phyloP scores from a whole-genome alignment of 2,113 vertebrate species.

The Centrocercus urophasianus region DNA sequence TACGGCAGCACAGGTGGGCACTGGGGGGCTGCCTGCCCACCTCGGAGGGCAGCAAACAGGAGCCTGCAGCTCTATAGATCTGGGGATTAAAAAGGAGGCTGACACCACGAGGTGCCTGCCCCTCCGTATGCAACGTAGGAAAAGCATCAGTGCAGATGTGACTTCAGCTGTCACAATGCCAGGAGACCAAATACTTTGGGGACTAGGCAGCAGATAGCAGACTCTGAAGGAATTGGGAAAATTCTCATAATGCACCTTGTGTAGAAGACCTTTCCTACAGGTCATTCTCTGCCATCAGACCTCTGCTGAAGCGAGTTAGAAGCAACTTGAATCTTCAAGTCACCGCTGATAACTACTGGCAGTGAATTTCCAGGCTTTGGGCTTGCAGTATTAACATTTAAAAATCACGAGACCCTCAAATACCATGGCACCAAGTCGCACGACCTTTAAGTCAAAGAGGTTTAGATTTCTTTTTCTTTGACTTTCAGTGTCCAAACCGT shows the following conservation, averaged over 20 bases:
- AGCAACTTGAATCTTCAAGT: not conserved
- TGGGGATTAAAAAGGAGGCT: not conserved
- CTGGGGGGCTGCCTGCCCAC: fast-evolving
- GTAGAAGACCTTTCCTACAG: not conserved
- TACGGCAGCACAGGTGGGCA: not conserved
- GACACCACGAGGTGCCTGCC: not conserved
- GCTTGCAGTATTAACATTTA: conserved; percentile 31
- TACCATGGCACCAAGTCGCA: conserved; percentile 1
- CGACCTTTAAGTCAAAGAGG: conserved; percentile 62
- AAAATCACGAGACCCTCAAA: conserved; percentile 39
- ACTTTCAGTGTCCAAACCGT: not conserved
- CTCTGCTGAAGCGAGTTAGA: not conserved
- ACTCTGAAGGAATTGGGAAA: not conserved
- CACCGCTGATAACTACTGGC: not conserved
- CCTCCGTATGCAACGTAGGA: not conserved
- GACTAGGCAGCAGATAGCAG: not conserved
- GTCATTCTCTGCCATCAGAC: not conserved
- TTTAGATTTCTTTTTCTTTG: conserved; percentile 52
- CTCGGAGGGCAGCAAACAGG: not conserved
- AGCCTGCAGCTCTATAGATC: not conserved
- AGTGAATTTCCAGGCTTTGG: not conserved
- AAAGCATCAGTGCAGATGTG: not conserved
- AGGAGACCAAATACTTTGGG: not conserved
- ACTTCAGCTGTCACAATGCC: not conserved
- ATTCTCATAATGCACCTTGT: fast-evolving